phyloP scores from a whole-genome alignment of 2,888 invertebrate genomes.

The Apodemia zela region DNA sequence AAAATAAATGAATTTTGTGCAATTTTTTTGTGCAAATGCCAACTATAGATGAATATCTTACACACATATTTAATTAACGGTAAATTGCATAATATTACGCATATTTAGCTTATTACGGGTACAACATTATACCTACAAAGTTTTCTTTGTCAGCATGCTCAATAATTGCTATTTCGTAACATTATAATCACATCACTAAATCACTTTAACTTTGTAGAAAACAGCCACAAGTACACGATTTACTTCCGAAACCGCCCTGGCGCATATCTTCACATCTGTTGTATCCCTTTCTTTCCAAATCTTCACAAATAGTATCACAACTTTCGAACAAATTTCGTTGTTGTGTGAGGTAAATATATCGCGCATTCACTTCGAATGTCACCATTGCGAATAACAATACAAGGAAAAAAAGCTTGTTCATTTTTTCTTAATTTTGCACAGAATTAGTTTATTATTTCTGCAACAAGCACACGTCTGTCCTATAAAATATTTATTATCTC shows the following conservation, averaged over 20 bases:
- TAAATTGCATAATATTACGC: no score
- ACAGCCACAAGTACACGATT: constrained; percentile 1
- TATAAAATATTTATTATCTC: neutral
- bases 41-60: no score
- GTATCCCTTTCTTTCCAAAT: neutral
- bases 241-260: neutral
- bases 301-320: constrained; percentile 7
- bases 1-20: no score
- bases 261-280: constrained; percentile 1
- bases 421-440: neutral
- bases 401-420: neutral
- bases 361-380: neutral
- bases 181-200: neutral
- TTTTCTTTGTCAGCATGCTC: no score
- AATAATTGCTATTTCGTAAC: neutral
- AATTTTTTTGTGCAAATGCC: no score
- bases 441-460: neutral
- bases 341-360: neutral
- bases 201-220: neutral
- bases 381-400: constrained; percentile 1
- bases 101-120: no score
- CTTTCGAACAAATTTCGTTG: neutral
- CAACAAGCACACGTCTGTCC: neutral
- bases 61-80: no score
- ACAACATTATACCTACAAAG: no score